These are phyloP conservation scores for Procambarus virginalis DNA, from an alignment of 1,140 invertebrate species.

Conservation along the genomic window DNA sequence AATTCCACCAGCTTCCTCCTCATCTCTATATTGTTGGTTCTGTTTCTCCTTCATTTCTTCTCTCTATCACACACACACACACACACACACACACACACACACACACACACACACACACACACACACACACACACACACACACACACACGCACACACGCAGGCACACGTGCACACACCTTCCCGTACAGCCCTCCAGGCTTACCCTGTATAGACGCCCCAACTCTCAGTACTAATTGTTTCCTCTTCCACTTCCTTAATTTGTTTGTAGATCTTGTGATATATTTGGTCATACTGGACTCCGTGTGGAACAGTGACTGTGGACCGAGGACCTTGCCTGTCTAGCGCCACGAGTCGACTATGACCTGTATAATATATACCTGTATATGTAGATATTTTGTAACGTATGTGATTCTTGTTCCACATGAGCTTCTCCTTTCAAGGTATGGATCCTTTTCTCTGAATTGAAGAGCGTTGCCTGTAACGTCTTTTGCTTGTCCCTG, in stretches of 20 bases:
- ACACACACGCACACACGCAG: too few species aligned
- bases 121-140: constrained; percentile 7
- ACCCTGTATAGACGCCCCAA: constrained; percentile 7
- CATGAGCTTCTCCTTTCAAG: constrained; percentile 62
- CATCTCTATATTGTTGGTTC: too few species aligned
- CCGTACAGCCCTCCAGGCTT: neutral
- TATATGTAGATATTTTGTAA: constrained; percentile 63
- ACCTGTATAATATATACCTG: constrained; percentile 40
- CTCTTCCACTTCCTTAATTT: constrained; percentile 24
- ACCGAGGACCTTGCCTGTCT: neutral
- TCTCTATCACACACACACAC: constrained; percentile 1
- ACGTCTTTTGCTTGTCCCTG: constrained; percentile 29
- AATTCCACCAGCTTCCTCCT: too few species aligned
- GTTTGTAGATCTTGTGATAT: constrained; percentile 40
- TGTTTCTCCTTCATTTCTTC: neutral
- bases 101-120: too few species aligned
- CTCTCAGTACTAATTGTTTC: constrained; percentile 1
- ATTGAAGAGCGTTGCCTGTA: constrained; percentile 49
- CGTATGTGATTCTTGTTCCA: constrained; percentile 68
- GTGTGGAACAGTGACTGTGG: neutral
- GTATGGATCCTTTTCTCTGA: constrained; percentile 49
- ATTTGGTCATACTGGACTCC: constrained; percentile 24
- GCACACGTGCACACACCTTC: neutral
- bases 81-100: constrained; percentile 1
- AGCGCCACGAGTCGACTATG: constrained; percentile 28